These are phyloP conservation scores for Formica aserva DNA, from an alignment of 2,888 invertebrate species.

Conservation along the genomic window DNA sequence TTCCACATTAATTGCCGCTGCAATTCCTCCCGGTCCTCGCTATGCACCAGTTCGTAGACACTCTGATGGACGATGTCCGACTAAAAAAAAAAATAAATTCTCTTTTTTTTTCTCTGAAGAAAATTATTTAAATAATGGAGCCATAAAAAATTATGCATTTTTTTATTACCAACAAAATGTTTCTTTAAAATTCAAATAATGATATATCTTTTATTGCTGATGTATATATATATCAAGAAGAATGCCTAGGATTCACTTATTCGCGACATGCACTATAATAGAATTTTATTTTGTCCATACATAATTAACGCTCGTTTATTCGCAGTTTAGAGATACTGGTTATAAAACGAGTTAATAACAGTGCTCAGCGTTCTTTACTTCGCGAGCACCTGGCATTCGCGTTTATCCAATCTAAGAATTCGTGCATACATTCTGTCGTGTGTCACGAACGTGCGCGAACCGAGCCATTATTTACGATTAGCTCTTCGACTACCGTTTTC, in stretches of 20 bases:
- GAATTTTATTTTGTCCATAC: conserved; percentile 32
- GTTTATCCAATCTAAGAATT: conserved; percentile 56
- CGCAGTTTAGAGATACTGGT: conserved; percentile 43
- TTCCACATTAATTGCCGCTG: conserved; percentile 98
- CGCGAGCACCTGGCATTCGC: conserved; percentile 48
- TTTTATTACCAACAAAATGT: background rate
- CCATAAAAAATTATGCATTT: background rate
- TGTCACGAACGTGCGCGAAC: conserved; percentile 54
- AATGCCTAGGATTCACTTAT: conserved; percentile 21
- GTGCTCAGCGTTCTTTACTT: conserved; percentile 27
- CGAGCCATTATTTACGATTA: conserved; percentile 53
- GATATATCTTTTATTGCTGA: conserved; percentile 2
- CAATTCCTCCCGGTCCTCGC: conserved; percentile 99
- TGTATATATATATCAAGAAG: background rate
- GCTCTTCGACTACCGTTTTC: conserved; percentile 54
- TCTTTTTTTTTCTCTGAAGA: background rate
- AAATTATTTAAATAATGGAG: background rate
- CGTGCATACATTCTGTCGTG: conserved; percentile 53
- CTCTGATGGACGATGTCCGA: conserved; percentile 99
- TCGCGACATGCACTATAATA: background rate
- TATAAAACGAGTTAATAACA: conserved; percentile 54
- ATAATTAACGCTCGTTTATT: conserved; percentile 52
- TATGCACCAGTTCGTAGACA: conserved; percentile 99
- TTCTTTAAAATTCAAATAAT: background rate
- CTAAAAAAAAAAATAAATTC: conserved; percentile 88